These are phyloP conservation scores for Drosophila lacertosa DNA, from an alignment of 1,140 invertebrate species.

Conservation along the genomic window DNA sequence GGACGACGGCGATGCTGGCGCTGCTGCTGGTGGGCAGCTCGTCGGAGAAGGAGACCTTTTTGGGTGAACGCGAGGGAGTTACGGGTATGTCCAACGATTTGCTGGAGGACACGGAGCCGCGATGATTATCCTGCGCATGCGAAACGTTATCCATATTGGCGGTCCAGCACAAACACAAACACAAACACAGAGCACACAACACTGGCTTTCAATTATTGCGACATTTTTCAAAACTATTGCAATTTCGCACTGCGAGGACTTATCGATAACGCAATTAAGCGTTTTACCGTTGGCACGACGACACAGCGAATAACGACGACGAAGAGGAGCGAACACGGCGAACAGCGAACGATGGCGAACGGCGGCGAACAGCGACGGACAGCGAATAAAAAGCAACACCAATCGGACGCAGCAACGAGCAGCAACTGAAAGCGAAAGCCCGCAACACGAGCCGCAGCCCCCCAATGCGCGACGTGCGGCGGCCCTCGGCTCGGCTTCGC, in stretches of 20 bases:
- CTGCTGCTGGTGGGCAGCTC: slow-evolving; percentile 57
- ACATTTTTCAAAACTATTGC: slow-evolving; percentile 3
- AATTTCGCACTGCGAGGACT: slow-evolving; percentile 1
- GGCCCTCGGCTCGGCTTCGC: slow-evolving; percentile 51
- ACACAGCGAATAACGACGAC: slow-evolving; percentile 5
- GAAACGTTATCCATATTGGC: slow-evolving; percentile 52
- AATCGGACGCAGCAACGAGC: slow-evolving; percentile 76
- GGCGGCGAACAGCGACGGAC: slow-evolving; percentile 20
- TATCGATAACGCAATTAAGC: slow-evolving; percentile 25
- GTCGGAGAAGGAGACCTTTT: slow-evolving; percentile 82
- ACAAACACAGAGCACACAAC: background rate
- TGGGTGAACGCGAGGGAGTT: slow-evolving; percentile 79
- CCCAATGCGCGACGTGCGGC: slow-evolving; percentile 49
- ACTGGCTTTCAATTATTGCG: slow-evolving; percentile 10
- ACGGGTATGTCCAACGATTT: slow-evolving; percentile 74
- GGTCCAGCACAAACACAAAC: background rate
- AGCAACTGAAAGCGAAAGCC: slow-evolving; percentile 82
- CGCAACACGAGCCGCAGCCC: slow-evolving; percentile 51
- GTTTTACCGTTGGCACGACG: slow-evolving; percentile 36
- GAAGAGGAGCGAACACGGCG: slow-evolving; percentile 24
- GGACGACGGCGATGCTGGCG: slow-evolving; percentile 21
- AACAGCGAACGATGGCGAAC: slow-evolving; percentile 22
- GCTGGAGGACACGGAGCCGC: slow-evolving; percentile 78
- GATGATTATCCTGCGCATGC: slow-evolving; percentile 64
- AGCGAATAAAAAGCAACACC: slow-evolving; percentile 63